These are phyloP conservation scores for Odontocolon sp. DNA, from an alignment of 2,888 invertebrate genomes.

Conservation along the genomic window DNA sequence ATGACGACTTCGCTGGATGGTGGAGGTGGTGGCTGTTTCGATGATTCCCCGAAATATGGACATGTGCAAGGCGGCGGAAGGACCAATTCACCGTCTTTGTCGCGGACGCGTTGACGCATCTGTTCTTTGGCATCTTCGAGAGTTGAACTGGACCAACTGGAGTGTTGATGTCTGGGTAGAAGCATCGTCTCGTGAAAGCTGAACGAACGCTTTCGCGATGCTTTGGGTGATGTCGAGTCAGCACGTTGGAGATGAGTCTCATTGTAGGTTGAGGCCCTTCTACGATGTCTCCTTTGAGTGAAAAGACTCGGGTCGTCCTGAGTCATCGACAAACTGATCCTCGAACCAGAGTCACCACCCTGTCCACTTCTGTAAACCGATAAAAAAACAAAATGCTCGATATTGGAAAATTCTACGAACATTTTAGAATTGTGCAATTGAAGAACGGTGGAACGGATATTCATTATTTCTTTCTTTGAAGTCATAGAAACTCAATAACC, in stretches of 20 bases:
- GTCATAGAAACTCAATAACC: background rate
- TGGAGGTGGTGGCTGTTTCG: slow-evolving; percentile 81
- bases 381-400: background rate
- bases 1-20: slow-evolving; percentile 83
- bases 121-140: slow-evolving; percentile 61
- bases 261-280: slow-evolving; percentile 82
- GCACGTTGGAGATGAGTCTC: slow-evolving; percentile 80
- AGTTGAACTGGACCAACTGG: slow-evolving; percentile 48
- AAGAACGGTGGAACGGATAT: background rate
- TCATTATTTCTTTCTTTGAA: background rate
- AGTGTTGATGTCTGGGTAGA: slow-evolving; percentile 57
- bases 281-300: slow-evolving; percentile 70
- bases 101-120: slow-evolving; percentile 79
- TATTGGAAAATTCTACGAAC: background rate
- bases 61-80: slow-evolving; percentile 91
- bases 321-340: slow-evolving; percentile 68
- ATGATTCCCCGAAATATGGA: slow-evolving; percentile 89
- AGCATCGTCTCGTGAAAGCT: slow-evolving; percentile 81
- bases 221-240: slow-evolving; percentile 78
- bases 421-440: background rate
- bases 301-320: slow-evolving; percentile 63
- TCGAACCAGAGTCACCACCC: slow-evolving; percentile 71
- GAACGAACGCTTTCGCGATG: slow-evolving; percentile 80
- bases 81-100: slow-evolving; percentile 80
- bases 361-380: slow-evolving; percentile 68